phyloP scores from a whole-genome alignment of 1,140 invertebrate genomes.

The Epicauta chinensis region DNA sequence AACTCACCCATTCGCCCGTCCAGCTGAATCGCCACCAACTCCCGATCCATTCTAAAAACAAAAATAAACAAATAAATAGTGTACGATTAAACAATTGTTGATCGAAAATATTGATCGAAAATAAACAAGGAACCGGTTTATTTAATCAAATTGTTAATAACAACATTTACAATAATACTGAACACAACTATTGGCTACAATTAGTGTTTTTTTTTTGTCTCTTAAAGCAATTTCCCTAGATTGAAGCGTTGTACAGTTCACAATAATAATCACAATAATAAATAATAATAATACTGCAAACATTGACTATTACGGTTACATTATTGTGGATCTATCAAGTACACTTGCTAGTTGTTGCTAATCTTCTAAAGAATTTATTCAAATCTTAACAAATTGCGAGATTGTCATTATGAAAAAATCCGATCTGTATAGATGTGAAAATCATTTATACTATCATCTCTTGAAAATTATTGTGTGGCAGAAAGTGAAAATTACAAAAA shows the following conservation, averaged over 20 bases:
- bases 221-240: constrained; percentile 4
- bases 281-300: constrained; percentile 16
- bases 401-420: constrained; percentile 19
- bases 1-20: constrained; percentile 71
- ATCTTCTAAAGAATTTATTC: too few species aligned
- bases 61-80: constrained; percentile 51
- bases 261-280: too few species aligned
- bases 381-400: too few species aligned
- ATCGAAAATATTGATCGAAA: constrained; percentile 3
- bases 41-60: constrained; percentile 76
- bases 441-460: constrained; percentile 12
- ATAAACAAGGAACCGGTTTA: constrained; percentile 9
- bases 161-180: constrained; percentile 20
- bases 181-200: constrained; percentile 24
- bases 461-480: background rate
- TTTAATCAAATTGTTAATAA: constrained; percentile 19
- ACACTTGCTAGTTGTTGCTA: constrained; percentile 1
- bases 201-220: constrained; percentile 16
- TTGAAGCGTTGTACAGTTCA: background rate
- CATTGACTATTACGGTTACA: constrained; percentile 3
- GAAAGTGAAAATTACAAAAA: too few species aligned
- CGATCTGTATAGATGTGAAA: background rate
- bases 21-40: constrained; percentile 62
- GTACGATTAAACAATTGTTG: too few species aligned
- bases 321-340: background rate